These are phyloP conservation scores for Brachionus calyciflorus DNA, from an alignment of 1,140 invertebrate genomes.

Conservation along the genomic window DNA sequence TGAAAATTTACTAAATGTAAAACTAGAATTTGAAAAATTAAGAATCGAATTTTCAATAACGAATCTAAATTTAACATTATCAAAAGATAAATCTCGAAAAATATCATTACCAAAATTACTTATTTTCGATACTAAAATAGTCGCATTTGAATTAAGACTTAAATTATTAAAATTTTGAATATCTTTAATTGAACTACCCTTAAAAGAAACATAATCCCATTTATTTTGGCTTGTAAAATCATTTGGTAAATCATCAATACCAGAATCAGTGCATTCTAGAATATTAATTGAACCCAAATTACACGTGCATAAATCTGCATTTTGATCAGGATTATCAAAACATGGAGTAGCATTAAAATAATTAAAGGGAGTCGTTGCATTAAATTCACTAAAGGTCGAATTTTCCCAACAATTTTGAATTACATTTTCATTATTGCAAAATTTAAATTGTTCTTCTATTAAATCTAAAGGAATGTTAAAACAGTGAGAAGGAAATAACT, in stretches of 20 bases:
- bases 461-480: neutral
- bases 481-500: conserved; percentile 26
- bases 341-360: neutral
- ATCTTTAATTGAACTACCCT: conserved; percentile 1
- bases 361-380: neutral
- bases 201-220: conserved; percentile 34
- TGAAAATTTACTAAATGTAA: conserved; percentile 5
- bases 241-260: neutral
- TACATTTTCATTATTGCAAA: neutral
- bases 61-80: neutral
- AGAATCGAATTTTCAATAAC: neutral
- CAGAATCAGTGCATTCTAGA: neutral
- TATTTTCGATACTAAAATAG: neutral
- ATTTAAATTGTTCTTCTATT: neutral
- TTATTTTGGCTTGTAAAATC: neutral
- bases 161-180: conserved; percentile 7
- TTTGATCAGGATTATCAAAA: neutral
- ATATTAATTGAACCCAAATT: neutral
- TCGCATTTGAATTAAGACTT: neutral
- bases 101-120: neutral
- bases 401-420: neutral
- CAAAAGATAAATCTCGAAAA: neutral
- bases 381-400: neutral
- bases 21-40: neutral
- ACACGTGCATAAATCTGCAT: conserved; percentile 9